Conservation (phyloP, 2,888 invertebrate species). For the Ormyrus labotus region DNA sequence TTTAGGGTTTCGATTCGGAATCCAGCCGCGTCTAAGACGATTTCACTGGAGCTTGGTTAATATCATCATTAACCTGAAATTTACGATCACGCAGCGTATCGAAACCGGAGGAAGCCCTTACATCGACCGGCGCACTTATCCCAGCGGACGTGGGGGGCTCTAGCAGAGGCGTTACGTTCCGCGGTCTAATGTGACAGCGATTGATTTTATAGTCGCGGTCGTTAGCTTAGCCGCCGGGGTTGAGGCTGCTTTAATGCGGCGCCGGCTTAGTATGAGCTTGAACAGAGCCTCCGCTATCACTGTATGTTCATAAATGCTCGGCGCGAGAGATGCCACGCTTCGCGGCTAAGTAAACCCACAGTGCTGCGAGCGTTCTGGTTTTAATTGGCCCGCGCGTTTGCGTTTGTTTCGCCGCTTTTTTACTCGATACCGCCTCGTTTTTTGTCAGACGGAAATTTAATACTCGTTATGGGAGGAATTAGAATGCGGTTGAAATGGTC, state of each 20-base stretch:
- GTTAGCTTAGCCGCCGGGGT: slow-evolving; percentile 23
- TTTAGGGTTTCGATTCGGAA: too few species aligned
- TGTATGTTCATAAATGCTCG: slow-evolving; percentile 28
- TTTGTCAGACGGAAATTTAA: not conserved
- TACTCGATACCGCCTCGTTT: too few species aligned
- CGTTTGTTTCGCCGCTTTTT: not conserved
- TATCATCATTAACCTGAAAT: too few species aligned
- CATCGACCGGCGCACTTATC: too few species aligned
- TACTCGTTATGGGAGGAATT: not conserved
- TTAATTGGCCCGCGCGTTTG: not conserved
- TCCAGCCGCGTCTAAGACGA: too few species aligned
- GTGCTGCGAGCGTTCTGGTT: slow-evolving; percentile 15
- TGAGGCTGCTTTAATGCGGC: slow-evolving; percentile 38
- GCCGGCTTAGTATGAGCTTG: not conserved
- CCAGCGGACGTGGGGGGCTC: too few species aligned
- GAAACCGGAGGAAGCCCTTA: too few species aligned
- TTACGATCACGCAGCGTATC: too few species aligned
- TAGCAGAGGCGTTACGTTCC: slow-evolving; percentile 28
- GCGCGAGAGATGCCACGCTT: slow-evolving; percentile 27
- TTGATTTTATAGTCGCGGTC: slow-evolving; percentile 47
- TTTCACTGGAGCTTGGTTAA: too few species aligned
- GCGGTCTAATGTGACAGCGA: slow-evolving; percentile 42
- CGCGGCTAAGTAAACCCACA: slow-evolving; percentile 15
- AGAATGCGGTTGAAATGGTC: too few species aligned
- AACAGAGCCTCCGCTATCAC: not conserved